Conservation (phyloP, 37 sponge, comb jelly and placozoan species). For the Hexactinellida sp. region DNA sequence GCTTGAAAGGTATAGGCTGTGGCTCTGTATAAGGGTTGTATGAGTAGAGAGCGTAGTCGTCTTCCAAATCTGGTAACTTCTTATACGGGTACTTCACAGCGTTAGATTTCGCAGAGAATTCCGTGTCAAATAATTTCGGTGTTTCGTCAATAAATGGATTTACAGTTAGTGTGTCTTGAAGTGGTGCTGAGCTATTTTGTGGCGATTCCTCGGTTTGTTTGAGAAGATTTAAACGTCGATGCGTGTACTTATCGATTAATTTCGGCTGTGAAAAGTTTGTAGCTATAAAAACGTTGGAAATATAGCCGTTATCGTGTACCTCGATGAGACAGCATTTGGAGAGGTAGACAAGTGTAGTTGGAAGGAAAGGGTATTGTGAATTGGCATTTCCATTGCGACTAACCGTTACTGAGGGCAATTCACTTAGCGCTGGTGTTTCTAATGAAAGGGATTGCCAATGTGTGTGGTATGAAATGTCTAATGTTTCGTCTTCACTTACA, state of each 20-base stretch:
- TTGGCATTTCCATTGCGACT: background rate
- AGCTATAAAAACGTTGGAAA: background rate
- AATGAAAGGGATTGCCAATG: background rate
- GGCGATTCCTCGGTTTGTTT: background rate
- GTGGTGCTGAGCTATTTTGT: background rate
- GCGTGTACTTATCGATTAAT: background rate
- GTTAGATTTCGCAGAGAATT: background rate
- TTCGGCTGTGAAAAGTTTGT: background rate
- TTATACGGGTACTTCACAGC: background rate
- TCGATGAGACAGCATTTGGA: background rate
- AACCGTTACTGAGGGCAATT: background rate
- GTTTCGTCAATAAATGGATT: background rate
- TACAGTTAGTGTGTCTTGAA: background rate
- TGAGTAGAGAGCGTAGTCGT: slow-evolving; percentile 1
- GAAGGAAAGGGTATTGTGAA: background rate
- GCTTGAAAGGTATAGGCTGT: background rate
- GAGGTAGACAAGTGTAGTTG: background rate
- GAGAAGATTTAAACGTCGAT: background rate
- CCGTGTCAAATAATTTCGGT: background rate
- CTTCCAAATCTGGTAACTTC: slow-evolving; percentile 10
- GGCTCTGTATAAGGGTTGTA: background rate
- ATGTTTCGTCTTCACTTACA: background rate
- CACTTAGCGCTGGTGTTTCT: background rate
- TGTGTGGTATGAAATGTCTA: background rate
- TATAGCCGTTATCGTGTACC: background rate